Conservation (phyloP, 1,140 invertebrate species). For the Heliconius congener region DNA sequence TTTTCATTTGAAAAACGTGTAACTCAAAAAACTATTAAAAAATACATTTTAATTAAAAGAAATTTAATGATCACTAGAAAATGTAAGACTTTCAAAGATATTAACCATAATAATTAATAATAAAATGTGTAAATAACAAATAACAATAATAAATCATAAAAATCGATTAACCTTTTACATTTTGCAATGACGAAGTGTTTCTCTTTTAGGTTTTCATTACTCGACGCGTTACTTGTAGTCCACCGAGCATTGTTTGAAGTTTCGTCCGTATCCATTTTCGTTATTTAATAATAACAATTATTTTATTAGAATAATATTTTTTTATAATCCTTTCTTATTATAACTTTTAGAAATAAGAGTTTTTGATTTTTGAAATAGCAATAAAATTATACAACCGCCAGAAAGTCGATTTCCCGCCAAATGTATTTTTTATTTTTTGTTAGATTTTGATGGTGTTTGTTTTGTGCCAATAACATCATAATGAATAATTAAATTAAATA, state of each 20-base stretch:
- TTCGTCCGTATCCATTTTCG: neutral
- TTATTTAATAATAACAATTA: neutral
- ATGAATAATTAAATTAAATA: neutral
- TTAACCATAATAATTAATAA: no score
- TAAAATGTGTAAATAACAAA: no score
- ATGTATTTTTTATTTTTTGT: neutral
- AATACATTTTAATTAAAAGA: no score
- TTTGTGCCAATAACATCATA: neutral
- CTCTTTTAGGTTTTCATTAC: slow-evolving; percentile 26
- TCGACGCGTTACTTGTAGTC: neutral
- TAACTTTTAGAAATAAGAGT: neutral
- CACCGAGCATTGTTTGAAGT: neutral
- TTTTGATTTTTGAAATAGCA: neutral
- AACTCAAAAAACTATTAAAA: no score
- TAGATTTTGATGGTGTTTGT: neutral
- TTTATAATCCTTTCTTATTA: neutral
- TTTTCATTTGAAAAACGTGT: no score
- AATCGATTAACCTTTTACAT: slow-evolving; percentile 48
- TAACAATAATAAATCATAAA: neutral
- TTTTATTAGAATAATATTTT: neutral
- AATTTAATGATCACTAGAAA: no score
- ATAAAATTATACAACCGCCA: neutral
- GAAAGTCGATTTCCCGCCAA: neutral
- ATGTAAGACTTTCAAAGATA: no score
- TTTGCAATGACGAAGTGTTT: slow-evolving; percentile 55